Base-by-base conservation (phyloP, 2,797 vertebrate genomes). In the Lophius americanus region DNA sequence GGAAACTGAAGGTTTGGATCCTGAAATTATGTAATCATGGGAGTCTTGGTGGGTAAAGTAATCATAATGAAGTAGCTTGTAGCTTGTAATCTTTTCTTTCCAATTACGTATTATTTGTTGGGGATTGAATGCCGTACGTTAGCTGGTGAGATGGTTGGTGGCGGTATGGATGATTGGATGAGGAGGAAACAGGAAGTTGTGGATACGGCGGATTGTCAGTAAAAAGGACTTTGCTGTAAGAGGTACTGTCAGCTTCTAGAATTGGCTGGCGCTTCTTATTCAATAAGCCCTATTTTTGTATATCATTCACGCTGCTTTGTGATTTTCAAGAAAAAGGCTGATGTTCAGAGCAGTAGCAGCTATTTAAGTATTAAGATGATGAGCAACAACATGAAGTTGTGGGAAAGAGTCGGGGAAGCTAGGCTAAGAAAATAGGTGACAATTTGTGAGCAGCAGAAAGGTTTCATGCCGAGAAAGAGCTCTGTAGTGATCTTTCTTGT, bases 81-180 rank as follows among this genome's bases (percentile, higher is more conserved):
- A 75, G 68, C 68, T 60, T 84, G 56, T 81, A 68, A 85, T 87
- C 57, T 76, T 85, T 84, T 75, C 57, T 66, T 74, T 79, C 78
- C 68, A 69, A 78, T 75, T 82, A 79, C 60, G 69, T 77, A 51
- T 77, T 57, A 63, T 82, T 78, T 71, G 48, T 66, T 33, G 74
- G 59, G 60, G 59, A 38, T 55, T n/a, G 54, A 41, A 32, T 10
- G 5, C 23, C 3, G 4, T 32, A 58, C 38, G 51, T 69, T 39
- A 65, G 55, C 70, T 55, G 64, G 46, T 42, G 57, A 57, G 76
- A 62, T 57, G 36, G 47, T 12, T 13, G 59, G n/a, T 9, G 9
- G 35, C 3, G 44, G 35, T 13, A 39, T 37, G 44, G 65, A 46
- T 35, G 58, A 78, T 60, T 52, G 68, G 62, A 72, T 7, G 3